A percentile compares a stretch with the other conserved stretches of the same genome.
These are phyloP conservation scores for Bergia sp. DNA, from an alignment of 92 coral and sea anemone species.

Conservation along the genomic window DNA sequence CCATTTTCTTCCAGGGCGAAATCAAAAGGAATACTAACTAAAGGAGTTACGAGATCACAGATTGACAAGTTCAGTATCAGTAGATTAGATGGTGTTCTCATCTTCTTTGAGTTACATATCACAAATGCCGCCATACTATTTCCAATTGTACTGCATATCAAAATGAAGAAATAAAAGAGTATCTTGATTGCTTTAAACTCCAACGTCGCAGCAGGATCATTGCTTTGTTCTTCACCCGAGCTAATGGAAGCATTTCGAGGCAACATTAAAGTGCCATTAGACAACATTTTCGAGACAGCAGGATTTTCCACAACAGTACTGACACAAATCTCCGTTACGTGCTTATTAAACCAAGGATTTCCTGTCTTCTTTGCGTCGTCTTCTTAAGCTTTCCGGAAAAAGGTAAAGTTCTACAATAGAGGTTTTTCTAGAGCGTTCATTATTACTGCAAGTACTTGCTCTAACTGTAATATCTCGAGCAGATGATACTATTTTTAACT, in stretches of 20 bases:
- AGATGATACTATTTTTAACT: background rate
- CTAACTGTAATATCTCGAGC: background rate
- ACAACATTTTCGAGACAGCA: background rate
- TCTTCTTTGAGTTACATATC: conserved; percentile 71
- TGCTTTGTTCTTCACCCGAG: background rate
- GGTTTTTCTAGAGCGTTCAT: background rate
- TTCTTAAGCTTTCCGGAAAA: too few species aligned
- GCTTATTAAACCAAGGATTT: background rate
- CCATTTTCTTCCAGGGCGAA: conserved; percentile 79
- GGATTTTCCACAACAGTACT: background rate
- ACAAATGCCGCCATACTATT: conserved; percentile 85
- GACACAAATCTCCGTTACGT: background rate
- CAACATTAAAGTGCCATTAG: background rate
- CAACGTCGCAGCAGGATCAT: conserved; percentile 35
- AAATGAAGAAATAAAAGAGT: conserved; percentile 70
- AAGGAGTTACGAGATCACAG: conserved; percentile 89
- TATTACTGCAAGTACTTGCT: background rate
- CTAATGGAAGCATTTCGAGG: background rate
- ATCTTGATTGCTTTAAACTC: conserved; percentile 68
- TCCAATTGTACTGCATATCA: conserved; percentile 73
- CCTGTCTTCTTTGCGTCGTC: background rate
- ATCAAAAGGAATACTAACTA: conserved; percentile 92
- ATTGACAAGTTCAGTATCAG: conserved; percentile 85
- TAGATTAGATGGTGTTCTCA: conserved; percentile 79
- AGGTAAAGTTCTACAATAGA: background rate